These are phyloP conservation scores for Arctocebus calabarensis DNA, from an alignment of 2,797 vertebrate species.

Conservation along the genomic window DNA sequence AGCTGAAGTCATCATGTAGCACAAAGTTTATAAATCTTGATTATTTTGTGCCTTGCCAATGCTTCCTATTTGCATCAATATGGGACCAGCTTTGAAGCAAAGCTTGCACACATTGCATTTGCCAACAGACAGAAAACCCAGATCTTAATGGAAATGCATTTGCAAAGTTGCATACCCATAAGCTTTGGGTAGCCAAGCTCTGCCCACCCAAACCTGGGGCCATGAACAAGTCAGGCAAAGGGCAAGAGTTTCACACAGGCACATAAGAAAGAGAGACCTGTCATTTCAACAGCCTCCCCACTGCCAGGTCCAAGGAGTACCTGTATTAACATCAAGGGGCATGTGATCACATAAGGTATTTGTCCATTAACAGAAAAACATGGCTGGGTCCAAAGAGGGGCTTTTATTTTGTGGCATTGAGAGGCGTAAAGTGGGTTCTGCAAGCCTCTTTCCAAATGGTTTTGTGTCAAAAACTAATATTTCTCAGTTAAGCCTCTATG, in stretches of 20 bases:
- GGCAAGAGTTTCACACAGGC: not conserved
- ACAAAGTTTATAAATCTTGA: not conserved
- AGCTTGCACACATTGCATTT: not conserved
- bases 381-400: not conserved
- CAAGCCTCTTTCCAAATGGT: slow-evolving; percentile 39
- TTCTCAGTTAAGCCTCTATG: slow-evolving; percentile 66
- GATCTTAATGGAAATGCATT: not conserved
- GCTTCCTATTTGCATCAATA: not conserved
- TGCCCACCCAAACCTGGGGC: not conserved
- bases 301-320: not conserved
- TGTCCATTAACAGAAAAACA: not conserved
- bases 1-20: not conserved
- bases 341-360: not conserved
- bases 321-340: not conserved
- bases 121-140: not conserved
- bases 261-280: not conserved
- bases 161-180: not conserved
- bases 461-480: slow-evolving; percentile 67
- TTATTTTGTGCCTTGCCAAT: not conserved
- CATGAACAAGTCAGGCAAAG: not conserved
- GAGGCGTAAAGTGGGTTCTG: slow-evolving; percentile 28
- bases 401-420: not conserved
- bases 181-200: not conserved
- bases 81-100: not conserved
- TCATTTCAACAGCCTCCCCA: too few species aligned